Conservation (phyloP, 2,113 vertebrate species). For the Notechis scutatus region DNA sequence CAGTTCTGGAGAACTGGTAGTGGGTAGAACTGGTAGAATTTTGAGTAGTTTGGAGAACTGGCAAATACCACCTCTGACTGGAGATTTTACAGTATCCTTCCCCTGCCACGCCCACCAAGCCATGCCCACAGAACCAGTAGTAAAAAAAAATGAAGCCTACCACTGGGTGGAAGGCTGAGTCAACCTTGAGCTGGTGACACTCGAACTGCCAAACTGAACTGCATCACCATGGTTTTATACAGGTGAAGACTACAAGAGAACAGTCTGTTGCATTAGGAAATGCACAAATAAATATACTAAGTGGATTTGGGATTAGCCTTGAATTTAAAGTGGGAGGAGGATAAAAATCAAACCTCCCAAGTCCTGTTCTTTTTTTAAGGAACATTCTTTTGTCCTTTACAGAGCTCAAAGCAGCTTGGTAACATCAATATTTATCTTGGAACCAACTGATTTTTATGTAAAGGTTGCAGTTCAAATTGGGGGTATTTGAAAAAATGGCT, state of each 20-base stretch:
- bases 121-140: no score
- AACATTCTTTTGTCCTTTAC: slow-evolving; percentile 28
- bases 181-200: no score
- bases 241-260: background rate
- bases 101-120: no score
- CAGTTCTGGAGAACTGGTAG: no score
- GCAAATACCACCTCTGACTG: no score
- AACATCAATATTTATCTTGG: slow-evolving; percentile 15
- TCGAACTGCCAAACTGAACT: no score
- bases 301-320: background rate
- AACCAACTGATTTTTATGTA: slow-evolving; percentile 20
- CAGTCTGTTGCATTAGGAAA: background rate
- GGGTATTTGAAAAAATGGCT: slow-evolving; percentile 17
- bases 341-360: background rate
- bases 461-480: slow-evolving; percentile 1
- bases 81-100: no score
- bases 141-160: no score
- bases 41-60: no score
- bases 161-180: no score
- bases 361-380: background rate
- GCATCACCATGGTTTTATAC: no score
- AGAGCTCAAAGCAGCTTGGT: background rate
- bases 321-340: background rate
- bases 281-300: background rate
- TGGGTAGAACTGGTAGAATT: no score